Evolutionary conservation across 2,113 vertebrate genomes (phyloP).

Genomic region (Toxotes jaculatrix): DNA sequence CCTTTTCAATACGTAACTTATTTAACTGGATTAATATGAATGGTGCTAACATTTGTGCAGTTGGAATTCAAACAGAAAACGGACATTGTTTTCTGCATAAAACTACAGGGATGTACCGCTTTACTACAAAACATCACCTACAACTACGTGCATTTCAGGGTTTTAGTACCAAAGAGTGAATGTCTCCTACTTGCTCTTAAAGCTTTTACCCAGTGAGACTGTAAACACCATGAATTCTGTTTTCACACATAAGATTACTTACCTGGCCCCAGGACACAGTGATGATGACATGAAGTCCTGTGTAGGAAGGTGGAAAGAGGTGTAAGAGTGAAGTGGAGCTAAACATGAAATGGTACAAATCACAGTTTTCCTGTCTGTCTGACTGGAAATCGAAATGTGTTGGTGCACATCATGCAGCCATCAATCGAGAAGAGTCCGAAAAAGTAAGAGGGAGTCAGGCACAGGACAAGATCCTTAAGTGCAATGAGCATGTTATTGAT

Average conservation of each 20-base stretch:
- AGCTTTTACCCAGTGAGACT: neutral
- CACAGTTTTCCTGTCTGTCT: constrained; percentile 4
- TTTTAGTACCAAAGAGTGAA: neutral
- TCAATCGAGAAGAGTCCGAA: neutral
- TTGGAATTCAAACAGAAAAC: neutral
- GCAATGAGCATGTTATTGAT: neutral
- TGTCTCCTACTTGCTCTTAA: neutral
- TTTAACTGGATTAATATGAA: neutral
- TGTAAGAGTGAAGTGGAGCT: neutral
- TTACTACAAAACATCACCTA: neutral
- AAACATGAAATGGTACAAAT: constrained; percentile 1
- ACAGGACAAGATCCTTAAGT: neutral
- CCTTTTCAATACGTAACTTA: no score
- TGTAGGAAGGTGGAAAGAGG: neutral
- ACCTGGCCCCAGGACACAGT: neutral
- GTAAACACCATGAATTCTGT: neutral
- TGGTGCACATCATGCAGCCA: neutral
- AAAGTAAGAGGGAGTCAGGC: neutral
- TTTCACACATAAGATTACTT: neutral
- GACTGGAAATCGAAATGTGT: neutral
- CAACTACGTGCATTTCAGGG: neutral
- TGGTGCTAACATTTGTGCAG: neutral
- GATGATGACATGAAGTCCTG: constrained; percentile 15
- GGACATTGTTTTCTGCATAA: neutral
- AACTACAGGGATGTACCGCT: neutral